Evolutionary conservation across 2,888 invertebrate genomes (phyloP).

Genomic region (Gnatocerus cornutus): DNA sequence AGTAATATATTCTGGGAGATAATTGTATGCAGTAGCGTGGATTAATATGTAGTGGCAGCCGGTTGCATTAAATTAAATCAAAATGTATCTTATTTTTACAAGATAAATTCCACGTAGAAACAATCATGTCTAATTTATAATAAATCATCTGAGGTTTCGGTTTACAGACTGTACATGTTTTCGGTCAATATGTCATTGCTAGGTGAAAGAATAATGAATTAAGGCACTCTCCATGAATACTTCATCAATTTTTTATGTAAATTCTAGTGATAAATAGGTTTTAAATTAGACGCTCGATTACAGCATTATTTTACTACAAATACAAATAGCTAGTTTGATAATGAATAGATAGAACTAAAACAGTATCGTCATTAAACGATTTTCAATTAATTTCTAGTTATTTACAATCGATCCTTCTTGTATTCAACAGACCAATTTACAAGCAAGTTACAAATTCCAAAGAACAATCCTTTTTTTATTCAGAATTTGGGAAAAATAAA

Average conservation of each 20-base stretch:
- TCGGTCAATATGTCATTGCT: constrained; percentile 17
- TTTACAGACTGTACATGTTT: constrained; percentile 16
- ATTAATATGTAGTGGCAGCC: background rate
- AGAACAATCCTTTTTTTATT: no score
- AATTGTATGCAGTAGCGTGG: constrained; percentile 20
- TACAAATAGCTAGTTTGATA: no score
- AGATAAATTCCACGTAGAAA: background rate
- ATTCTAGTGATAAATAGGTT: background rate
- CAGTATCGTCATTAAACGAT: background rate
- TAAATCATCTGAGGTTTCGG: background rate
- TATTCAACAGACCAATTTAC: no score
- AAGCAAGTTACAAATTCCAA: no score
- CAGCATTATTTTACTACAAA: background rate
- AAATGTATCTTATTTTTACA: constrained; percentile 4
- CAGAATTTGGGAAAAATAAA: no score
- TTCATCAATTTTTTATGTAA: constrained; percentile 2
- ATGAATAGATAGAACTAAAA: background rate
- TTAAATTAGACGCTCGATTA: background rate
- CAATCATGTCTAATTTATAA: constrained; percentile 4
- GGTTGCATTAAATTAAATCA: constrained; percentile 20
- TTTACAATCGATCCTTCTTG: no score
- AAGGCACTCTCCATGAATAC: background rate
- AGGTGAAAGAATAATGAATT: background rate
- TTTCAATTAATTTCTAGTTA: no score
- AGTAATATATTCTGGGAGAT: constrained; percentile 10